Percentiles rank a stretch among this genome's conserved stretches.
Evolutionary conservation across 1,140 invertebrate genomes (phyloP).

Genomic region (Acromyrmex heyeri): DNA sequence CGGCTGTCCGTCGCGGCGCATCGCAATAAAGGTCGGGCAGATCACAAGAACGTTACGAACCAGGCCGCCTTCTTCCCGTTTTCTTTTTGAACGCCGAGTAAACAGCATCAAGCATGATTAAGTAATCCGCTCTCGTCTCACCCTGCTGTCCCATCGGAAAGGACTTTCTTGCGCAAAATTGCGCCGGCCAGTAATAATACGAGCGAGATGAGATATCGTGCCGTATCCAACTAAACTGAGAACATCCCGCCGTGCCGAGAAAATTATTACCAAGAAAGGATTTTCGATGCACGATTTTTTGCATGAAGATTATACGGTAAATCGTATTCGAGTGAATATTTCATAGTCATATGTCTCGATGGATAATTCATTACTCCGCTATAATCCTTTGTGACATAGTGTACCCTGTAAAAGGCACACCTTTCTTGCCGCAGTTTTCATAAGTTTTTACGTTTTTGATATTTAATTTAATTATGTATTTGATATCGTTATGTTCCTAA

Average conservation of each 20-base stretch:
- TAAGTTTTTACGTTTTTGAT: too few species aligned
- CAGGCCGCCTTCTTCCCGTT: slow-evolving; percentile 2
- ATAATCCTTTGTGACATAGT: too few species aligned
- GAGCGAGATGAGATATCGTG: slow-evolving; percentile 65
- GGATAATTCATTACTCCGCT: slow-evolving; percentile 16
- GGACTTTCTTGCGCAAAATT: slow-evolving; percentile 59
- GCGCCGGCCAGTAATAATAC: slow-evolving; percentile 37
- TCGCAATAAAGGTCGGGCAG: slow-evolving; percentile 48
- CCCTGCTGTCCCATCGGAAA: slow-evolving; percentile 9
- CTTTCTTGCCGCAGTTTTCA: too few species aligned
- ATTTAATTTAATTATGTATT: too few species aligned
- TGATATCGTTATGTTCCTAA: too few species aligned
- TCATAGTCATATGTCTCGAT: not conserved
- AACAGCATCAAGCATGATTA: slow-evolving; percentile 64
- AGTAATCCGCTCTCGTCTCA: slow-evolving; percentile 54
- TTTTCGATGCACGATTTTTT: not conserved
- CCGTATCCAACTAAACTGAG: slow-evolving; percentile 3
- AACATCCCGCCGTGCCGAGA: not conserved
- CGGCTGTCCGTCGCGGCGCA: slow-evolving; percentile 26
- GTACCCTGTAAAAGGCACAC: too few species aligned
- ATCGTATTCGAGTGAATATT: slow-evolving; percentile 30
- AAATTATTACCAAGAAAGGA: not conserved
- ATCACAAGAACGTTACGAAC: slow-evolving; percentile 41
- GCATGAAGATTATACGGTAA: not conserved
- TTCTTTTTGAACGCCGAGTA: slow-evolving; percentile 39